These are phyloP conservation scores for Cyanistes caeruleus DNA, from an alignment of 2,113 vertebrate genomes.

Conservation along the genomic window DNA sequence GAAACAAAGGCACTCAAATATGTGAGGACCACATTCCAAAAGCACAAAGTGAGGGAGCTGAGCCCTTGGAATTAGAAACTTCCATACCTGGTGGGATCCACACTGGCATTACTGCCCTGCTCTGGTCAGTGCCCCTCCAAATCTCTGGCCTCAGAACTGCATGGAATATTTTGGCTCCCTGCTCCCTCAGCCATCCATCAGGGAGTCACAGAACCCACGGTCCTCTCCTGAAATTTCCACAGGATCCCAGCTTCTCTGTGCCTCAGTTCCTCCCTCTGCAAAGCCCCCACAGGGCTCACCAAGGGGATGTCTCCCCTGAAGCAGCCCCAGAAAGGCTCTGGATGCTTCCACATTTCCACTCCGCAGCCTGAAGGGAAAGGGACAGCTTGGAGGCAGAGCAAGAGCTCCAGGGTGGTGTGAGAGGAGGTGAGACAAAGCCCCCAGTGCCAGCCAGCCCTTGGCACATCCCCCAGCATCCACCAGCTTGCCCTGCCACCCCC, in stretches of 20 bases:
- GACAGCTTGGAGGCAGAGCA: not conserved
- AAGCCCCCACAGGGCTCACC: not conserved
- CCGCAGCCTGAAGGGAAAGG: not conserved
- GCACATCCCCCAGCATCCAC: not conserved
- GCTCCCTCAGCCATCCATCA: rapidly evolving
- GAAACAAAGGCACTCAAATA: not conserved
- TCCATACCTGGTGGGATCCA: not conserved
- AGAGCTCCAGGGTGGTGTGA: not conserved
- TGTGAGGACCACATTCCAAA: not conserved
- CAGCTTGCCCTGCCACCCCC: not conserved
- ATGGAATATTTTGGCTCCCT: not conserved
- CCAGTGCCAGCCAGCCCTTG: not conserved
- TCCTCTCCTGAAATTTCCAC: not conserved
- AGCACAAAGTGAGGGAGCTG: not conserved
- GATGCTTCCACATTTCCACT: not conserved
- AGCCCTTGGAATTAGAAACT: not conserved
- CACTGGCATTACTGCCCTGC: not conserved
- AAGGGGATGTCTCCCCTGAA: rapidly evolving
- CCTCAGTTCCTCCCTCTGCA: not conserved
- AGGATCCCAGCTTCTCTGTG: not conserved
- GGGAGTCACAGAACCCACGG: not conserved
- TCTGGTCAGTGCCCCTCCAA: not conserved
- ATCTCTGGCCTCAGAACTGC: not conserved
- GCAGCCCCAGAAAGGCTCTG: not conserved
- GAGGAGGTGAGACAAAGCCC: not conserved